A percentile compares a stretch with the other conserved stretches of the same genome.
Evolutionary conservation across 2,113 vertebrate genomes (phyloP).

Genomic region (Procapra przewalskii): DNA sequence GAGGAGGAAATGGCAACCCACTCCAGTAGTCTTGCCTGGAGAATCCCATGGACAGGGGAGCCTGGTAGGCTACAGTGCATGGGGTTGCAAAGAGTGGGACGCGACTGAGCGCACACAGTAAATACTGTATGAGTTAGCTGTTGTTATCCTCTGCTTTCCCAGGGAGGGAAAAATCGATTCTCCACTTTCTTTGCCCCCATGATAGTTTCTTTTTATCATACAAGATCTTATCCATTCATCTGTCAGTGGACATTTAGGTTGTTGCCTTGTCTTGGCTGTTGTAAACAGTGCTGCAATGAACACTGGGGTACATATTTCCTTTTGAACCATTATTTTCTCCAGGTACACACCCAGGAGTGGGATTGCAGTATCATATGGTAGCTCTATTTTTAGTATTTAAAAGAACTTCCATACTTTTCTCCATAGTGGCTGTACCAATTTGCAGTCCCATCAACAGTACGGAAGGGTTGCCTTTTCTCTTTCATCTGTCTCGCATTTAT

Average conservation of each 20-base stretch:
- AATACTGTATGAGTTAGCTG: background rate
- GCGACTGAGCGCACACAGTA: background rate
- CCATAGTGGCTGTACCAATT: background rate
- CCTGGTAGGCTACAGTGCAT: background rate
- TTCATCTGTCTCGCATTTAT: background rate
- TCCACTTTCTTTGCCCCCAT: background rate
- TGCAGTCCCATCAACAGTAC: background rate
- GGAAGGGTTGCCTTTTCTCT: background rate
- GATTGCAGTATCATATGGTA: background rate
- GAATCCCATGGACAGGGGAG: background rate
- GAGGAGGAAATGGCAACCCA: background rate
- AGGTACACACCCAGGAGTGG: background rate
- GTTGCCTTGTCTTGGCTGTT: background rate
- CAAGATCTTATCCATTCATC: background rate
- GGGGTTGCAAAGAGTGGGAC: background rate
- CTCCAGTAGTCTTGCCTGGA: background rate
- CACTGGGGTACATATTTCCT: background rate
- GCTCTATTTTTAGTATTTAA: background rate
- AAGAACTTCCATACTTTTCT: background rate
- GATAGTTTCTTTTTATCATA: background rate
- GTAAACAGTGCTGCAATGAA: background rate
- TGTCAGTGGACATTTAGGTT: background rate
- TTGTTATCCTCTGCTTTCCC: background rate
- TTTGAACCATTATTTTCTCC: background rate
- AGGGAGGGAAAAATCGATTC: background rate